A percentile compares a stretch with the other conserved stretches of the same genome.
These are phyloP conservation scores for Carollia perspicillata DNA, from an alignment of 2,113 vertebrate genomes.

Conservation along the genomic window DNA sequence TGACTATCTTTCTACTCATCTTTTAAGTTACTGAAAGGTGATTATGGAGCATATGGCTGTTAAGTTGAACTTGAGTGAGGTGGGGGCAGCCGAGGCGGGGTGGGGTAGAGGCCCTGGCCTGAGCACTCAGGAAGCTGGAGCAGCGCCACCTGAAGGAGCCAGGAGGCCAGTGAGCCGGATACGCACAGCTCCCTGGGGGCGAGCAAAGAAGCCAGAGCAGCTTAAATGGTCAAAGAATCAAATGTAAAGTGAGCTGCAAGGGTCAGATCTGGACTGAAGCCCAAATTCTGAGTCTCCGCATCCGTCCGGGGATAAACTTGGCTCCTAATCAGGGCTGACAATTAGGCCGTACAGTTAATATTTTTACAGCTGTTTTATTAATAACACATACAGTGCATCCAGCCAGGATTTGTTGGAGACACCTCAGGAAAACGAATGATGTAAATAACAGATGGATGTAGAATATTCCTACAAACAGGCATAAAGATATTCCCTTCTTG, in stretches of 20 bases:
- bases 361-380: slow-evolving; percentile 92
- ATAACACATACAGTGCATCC: slow-evolving; percentile 82
- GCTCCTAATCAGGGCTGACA: slow-evolving; percentile 82
- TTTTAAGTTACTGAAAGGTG: not conserved
- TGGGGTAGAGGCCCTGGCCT: not conserved
- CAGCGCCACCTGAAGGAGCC: slow-evolving; percentile 22
- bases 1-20: not conserved
- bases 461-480: slow-evolving; percentile 84
- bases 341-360: slow-evolving; percentile 85
- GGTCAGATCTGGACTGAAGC: slow-evolving; percentile 79
- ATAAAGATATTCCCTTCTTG: slow-evolving; percentile 83
- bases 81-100: no score
- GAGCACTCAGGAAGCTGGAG: not conserved
- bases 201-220: not conserved
- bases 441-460: slow-evolving; percentile 88
- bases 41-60: not conserved
- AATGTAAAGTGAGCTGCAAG: slow-evolving; percentile 68
- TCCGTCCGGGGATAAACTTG: slow-evolving; percentile 78
- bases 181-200: not conserved
- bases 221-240: slow-evolving; percentile 48
- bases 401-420: slow-evolving; percentile 88
- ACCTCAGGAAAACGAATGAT: slow-evolving; percentile 87
- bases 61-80: not conserved
- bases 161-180: not conserved
- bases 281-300: slow-evolving; percentile 73